Percentiles rank a stretch among this genome's conserved stretches.
Evolutionary conservation across 2,888 invertebrate genomes (phyloP).

Genomic region (Eupithecia tripunctaria): DNA sequence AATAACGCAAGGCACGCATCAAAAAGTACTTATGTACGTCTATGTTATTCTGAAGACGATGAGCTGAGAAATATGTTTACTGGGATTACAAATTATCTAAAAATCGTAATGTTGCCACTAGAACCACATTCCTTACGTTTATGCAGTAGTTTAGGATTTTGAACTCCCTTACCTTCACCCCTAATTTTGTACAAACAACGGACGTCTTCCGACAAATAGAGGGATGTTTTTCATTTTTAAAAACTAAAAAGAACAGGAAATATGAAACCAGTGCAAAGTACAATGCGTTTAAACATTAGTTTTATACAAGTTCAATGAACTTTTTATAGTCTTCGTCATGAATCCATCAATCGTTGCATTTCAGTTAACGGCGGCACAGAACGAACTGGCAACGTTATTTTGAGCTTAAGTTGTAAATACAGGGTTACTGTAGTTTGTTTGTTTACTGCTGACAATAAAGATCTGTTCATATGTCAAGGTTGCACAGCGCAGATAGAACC

Average conservation of each 20-base stretch:
- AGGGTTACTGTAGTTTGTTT: constrained; percentile 40
- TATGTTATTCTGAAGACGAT: neutral
- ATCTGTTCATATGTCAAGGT: constrained; percentile 4
- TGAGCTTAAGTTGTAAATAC: constrained; percentile 45
- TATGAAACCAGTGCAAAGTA: constrained; percentile 47
- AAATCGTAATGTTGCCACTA: neutral
- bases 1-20: neutral
- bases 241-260: constrained; percentile 56
- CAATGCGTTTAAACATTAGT: constrained; percentile 47
- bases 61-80: neutral
- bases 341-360: constrained; percentile 70
- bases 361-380: constrained; percentile 61
- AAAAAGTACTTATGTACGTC: neutral
- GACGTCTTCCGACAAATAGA: neutral
- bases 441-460: constrained; percentile 13
- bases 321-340: constrained; percentile 64
- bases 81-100: neutral
- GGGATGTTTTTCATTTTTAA: constrained; percentile 44
- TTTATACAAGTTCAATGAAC: constrained; percentile 60
- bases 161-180: neutral
- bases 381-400: constrained; percentile 51
- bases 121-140: neutral
- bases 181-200: neutral
- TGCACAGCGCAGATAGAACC: neutral
- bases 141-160: neutral